phyloP scores from a whole-genome alignment of 2,797 vertebrate species.

The Argentina silus region DNA sequence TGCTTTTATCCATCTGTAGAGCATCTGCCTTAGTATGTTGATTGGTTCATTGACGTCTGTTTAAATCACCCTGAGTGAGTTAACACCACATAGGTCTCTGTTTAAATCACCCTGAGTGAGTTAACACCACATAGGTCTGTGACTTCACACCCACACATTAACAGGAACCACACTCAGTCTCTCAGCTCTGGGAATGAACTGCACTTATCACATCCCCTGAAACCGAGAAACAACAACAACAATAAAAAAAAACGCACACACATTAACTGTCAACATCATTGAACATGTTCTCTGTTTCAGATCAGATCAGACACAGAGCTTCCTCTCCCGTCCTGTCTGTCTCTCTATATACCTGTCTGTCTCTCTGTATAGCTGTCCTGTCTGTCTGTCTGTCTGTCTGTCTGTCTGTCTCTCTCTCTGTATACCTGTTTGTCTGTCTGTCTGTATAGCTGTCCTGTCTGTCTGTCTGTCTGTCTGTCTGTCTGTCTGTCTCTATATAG shows the following conservation, averaged over 20 bases:
- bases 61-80: background rate
- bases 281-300: background rate
- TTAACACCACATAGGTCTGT: background rate
- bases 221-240: background rate
- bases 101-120: background rate
- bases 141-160: too few relatives aligned
- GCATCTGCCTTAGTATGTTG: too few relatives aligned
- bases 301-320: background rate
- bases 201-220: conserved; percentile 8
- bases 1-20: background rate
- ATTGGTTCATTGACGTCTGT: too few relatives aligned
- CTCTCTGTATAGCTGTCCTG: background rate
- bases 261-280: background rate
- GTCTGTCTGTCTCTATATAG: too few relatives aligned
- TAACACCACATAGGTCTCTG: background rate
- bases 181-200: too few relatives aligned
- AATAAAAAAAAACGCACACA: background rate
- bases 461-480: background rate
- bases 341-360: background rate
- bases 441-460: background rate
- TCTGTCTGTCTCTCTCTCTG: background rate
- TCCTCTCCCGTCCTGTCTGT: background rate
- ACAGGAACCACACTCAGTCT: too few relatives aligned
- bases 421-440: background rate
- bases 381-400: too few relatives aligned